Evolutionary conservation across 2,888 invertebrate species (phyloP).

Genomic region (Miltochrista miniata): DNA sequence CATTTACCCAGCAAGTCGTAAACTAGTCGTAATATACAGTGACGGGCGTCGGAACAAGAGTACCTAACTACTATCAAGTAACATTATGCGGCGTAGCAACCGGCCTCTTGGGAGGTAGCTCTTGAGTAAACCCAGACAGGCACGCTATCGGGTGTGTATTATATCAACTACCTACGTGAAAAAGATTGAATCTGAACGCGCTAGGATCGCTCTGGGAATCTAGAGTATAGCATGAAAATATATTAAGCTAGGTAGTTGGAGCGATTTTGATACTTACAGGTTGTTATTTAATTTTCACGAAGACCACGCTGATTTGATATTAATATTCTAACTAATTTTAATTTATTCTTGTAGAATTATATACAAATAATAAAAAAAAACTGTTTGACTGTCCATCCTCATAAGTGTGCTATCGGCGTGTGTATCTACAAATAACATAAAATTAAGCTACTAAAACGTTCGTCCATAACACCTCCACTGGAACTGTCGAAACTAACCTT

Average conservation of each 20-base stretch:
- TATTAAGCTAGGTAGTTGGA: neutral
- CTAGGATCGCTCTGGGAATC: neutral
- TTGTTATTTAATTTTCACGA: too few relatives aligned
- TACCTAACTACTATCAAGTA: neutral
- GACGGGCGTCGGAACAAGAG: conserved; percentile 5
- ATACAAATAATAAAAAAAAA: too few relatives aligned
- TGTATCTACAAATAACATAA: too few relatives aligned
- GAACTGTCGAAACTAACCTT: too few relatives aligned
- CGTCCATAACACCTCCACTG: too few relatives aligned
- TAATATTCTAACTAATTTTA: too few relatives aligned
- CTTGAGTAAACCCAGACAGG: conserved; percentile 22
- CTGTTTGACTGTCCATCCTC: too few relatives aligned
- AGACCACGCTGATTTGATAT: too few relatives aligned
- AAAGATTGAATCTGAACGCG: conserved; percentile 33
- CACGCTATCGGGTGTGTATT: conserved; percentile 30
- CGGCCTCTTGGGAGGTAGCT: conserved; percentile 16
- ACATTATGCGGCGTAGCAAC: conserved; percentile 15
- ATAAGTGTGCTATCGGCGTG: too few relatives aligned
- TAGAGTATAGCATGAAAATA: conserved; percentile 1
- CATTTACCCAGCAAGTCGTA: neutral
- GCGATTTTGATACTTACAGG: too few relatives aligned
- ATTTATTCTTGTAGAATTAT: too few relatives aligned
- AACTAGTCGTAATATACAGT: conserved; percentile 5
- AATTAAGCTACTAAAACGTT: too few relatives aligned
- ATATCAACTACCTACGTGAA: conserved; percentile 26